These are phyloP conservation scores for Sebastes oblongus DNA, from an alignment of 2,797 vertebrate genomes.

Conservation along the genomic window DNA sequence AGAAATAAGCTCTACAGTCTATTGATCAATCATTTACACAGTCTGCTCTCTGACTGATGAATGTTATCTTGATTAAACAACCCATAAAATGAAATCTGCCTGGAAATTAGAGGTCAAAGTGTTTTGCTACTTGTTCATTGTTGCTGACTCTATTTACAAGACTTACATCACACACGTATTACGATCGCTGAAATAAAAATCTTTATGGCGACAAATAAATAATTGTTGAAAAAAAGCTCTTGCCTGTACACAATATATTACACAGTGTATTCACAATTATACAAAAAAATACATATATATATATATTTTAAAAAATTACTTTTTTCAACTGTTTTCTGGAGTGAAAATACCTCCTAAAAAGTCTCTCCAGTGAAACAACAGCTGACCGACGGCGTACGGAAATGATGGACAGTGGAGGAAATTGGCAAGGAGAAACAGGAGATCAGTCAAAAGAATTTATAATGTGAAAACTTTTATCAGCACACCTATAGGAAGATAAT, in stretches of 20 bases:
- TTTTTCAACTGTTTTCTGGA: constrained; percentile 9
- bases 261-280: constrained; percentile 52
- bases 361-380: constrained; percentile 29
- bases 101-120: background rate
- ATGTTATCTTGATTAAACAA: constrained; percentile 25
- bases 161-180: background rate
- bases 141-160: constrained; percentile 16
- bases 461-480: constrained; percentile 22
- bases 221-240: constrained; percentile 36
- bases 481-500: constrained; percentile 38
- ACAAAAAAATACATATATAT: constrained; percentile 53
- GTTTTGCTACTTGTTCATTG: constrained; percentile 27
- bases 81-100: constrained; percentile 35
- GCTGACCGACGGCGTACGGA: constrained; percentile 48
- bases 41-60: background rate
- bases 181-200: constrained; percentile 31
- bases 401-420: constrained; percentile 21
- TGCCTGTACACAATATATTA: constrained; percentile 67
- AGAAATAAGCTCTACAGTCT: background rate
- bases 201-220: constrained; percentile 69
- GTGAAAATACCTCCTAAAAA: background rate
- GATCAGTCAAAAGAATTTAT: constrained; percentile 35
- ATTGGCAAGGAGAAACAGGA: constrained; percentile 9
- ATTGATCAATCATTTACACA: constrained; percentile 12
- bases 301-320: constrained; percentile 11